A percentile compares a stretch with the other conserved stretches of the same genome.
Evolutionary conservation across 2,113 vertebrate genomes (phyloP).

Genomic region (Cyprinus carpio): DNA sequence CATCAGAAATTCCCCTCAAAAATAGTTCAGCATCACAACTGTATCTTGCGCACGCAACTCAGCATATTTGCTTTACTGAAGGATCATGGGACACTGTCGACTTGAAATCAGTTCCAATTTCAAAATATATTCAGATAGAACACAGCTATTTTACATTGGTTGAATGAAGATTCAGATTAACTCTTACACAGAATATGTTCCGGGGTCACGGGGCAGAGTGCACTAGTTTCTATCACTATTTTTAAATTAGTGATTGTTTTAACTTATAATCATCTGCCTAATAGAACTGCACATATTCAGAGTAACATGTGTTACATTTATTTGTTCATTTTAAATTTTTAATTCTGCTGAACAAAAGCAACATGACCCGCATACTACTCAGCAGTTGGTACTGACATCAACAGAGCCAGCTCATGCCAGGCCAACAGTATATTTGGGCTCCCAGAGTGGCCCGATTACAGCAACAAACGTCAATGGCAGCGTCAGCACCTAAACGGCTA

Average conservation of each 20-base stretch:
- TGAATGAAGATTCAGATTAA: no score
- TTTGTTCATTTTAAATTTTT: not conserved
- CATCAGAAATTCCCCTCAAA: no score
- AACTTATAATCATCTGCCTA: not conserved
- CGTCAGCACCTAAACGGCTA: constrained; percentile 24
- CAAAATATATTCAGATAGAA: not conserved
- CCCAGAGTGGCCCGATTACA: not conserved
- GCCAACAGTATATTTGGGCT: not conserved
- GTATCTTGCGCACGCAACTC: no score
- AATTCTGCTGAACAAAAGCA: not conserved
- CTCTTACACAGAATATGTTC: no score
- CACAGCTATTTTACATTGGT: not conserved
- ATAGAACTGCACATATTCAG: not conserved
- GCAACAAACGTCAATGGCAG: constrained; percentile 24
- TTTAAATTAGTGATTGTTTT: not conserved
- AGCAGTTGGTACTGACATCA: not conserved
- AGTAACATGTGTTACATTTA: not conserved
- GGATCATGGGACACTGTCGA: no score
- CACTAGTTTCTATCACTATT: not conserved
- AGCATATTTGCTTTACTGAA: no score
- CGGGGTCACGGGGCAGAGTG: no score
- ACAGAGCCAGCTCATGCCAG: not conserved
- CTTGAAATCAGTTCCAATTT: no score
- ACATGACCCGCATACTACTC: not conserved
- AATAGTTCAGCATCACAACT: no score